Base-by-base conservation (phyloP, 2,113 vertebrate species). In the Vireo altiloquus region DNA sequence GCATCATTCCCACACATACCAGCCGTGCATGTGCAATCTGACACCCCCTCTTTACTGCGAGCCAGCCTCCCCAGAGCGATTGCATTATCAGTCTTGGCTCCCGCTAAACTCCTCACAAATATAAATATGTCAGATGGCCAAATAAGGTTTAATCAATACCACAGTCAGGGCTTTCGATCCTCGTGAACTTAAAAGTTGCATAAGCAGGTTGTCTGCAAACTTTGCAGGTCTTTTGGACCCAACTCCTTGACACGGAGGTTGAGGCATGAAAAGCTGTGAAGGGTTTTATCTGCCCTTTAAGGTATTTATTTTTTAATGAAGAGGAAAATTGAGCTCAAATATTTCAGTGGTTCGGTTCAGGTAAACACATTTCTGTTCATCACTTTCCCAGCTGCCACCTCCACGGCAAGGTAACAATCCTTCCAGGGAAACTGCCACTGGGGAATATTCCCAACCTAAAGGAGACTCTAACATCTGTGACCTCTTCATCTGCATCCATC, bases 1-100 rank as follows among this genome's bases (percentile, higher is more conserved):
- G 40, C 46, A 16, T 9, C 68, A 10, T 39, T 71, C 74, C 85
- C 78, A 77, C 63, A 20, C 42, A 3, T 12, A 39, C 40, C 76
- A 65, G 39, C 57, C 2, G 0, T 6, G 30, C 6, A 4, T 5
- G 15, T 15, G 89, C 77, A 70, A n/a, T 3, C 52, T 86, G 21
- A 50, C 52, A 74, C 23, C 7, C 37, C 35, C 60, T 24, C 13
- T 5, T 35, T 0, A 10, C 23, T 0, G 8, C 1, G 1, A 76
- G 68, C 78, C 71, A 68, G 13, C 68, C 59, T 80, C 46, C 40
- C 59, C 69, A 63, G 50, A 59, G 37, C 0, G 46, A 69, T 0
- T 60, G 35, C 49, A 12, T 25, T 69, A 89, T 54, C 71, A 31
- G 5, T 21, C 64, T 50, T 92, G 82, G 63, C 91, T 93, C 33